phyloP scores from a whole-genome alignment of 2,888 invertebrate species.

The Yponomeuta plumbellus region DNA sequence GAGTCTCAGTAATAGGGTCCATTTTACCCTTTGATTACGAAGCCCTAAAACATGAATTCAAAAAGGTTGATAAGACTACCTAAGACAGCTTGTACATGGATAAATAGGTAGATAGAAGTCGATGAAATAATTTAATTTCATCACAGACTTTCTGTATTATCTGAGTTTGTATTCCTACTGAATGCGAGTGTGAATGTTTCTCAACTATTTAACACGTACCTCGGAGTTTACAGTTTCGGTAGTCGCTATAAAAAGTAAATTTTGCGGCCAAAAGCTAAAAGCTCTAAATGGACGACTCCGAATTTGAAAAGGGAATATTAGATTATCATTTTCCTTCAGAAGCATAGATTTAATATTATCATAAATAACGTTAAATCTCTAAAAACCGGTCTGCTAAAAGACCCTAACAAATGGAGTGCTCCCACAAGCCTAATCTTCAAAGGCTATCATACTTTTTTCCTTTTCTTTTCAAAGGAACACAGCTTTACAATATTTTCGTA shows the following conservation, averaged over 20 bases:
- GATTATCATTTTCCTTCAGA: conserved; percentile 7
- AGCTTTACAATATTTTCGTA: not conserved
- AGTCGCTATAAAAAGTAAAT: not conserved
- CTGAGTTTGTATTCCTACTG: not conserved
- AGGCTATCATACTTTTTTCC: not conserved
- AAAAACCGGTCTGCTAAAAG: not conserved
- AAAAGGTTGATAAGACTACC: too few relatives aligned
- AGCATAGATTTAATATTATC: not conserved
- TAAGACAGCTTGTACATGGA: too few relatives aligned
- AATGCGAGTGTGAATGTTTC: not conserved
- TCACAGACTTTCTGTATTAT: too few relatives aligned
- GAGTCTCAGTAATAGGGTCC: too few relatives aligned
- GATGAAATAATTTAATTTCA: too few relatives aligned
- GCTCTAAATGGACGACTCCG: conserved; percentile 4
- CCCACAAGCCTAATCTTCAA: not conserved
- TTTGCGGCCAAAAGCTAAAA: conserved; percentile 12
- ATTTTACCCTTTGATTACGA: too few relatives aligned
- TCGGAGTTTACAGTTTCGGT: not conserved
- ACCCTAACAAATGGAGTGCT: not conserved
- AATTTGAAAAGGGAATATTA: conserved; percentile 11
- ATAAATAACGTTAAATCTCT: not conserved
- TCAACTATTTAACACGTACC: not conserved
- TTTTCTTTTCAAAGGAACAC: not conserved
- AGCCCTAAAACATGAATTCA: too few relatives aligned
- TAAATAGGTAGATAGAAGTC: too few relatives aligned